Conservation (phyloP, 2,113 vertebrate species). For the Corapipo altera region DNA sequence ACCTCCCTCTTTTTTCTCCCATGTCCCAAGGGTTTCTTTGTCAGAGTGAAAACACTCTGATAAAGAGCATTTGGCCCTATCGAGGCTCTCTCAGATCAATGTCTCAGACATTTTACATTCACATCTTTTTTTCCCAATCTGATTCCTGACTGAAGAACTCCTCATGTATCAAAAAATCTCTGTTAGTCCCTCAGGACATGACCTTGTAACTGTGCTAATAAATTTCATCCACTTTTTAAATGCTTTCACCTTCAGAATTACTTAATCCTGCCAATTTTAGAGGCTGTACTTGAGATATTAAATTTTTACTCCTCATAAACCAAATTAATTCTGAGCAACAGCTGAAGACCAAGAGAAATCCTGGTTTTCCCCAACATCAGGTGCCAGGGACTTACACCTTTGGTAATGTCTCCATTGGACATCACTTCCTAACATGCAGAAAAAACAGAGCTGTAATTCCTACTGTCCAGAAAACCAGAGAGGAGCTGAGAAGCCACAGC, state of each 20-base stretch:
- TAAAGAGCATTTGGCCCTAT: not conserved
- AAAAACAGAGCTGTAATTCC: not conserved
- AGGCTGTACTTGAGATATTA: not conserved
- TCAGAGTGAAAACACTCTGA: not conserved
- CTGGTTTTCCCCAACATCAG: not conserved
- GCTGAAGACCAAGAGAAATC: not conserved
- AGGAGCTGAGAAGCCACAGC: not conserved
- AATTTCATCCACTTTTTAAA: not conserved
- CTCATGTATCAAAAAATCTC: not conserved
- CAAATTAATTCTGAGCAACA: not conserved
- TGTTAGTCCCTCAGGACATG: not conserved
- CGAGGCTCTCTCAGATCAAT: not conserved
- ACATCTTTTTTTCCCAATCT: not conserved
- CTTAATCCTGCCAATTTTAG: not conserved
- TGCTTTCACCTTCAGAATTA: not conserved
- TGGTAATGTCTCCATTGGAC: rapidly evolving
- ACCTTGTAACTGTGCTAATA: not conserved
- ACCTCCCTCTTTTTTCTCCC: not conserved
- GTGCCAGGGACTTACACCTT: not conserved
- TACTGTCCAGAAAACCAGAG: not conserved
- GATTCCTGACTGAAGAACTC: not conserved
- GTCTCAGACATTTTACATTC: not conserved
- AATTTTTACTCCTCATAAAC: not conserved
- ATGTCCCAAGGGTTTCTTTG: not conserved
- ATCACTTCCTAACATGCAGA: not conserved